Evolutionary conservation across 2,888 invertebrate genomes (phyloP).

Genomic region (Drosophila antonietae): DNA sequence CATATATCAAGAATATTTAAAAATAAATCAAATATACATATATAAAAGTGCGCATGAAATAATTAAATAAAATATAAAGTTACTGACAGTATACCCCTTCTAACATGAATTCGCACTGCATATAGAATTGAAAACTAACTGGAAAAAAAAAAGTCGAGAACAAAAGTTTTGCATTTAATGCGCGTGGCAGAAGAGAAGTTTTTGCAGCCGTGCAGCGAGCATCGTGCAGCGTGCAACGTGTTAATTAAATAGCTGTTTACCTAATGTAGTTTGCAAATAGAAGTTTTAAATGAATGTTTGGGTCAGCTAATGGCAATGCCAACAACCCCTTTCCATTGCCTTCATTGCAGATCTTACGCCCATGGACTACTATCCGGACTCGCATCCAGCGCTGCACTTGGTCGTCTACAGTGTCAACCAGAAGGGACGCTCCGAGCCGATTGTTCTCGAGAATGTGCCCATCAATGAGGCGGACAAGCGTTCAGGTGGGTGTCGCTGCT

Average conservation of each 20-base stretch:
- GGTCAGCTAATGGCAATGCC: constrained; percentile 51
- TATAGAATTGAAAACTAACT: constrained; percentile 14
- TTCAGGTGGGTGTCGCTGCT: constrained; percentile 87
- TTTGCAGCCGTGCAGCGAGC: constrained; percentile 63
- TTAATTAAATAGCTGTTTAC: constrained; percentile 78
- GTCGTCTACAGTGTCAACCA: constrained; percentile 93
- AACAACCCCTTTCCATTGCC: not conserved
- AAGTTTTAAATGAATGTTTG: constrained; percentile 75
- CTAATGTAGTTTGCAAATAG: constrained; percentile 70
- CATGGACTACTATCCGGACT: constrained; percentile 84
- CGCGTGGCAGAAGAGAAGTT: constrained; percentile 60
- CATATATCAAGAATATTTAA: not conserved
- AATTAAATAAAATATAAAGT: not conserved
- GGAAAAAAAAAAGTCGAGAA: constrained; percentile 11
- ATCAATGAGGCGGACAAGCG: constrained; percentile 94
- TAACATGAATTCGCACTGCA: constrained; percentile 5
- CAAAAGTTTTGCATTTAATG: constrained; percentile 70
- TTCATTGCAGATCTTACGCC: constrained; percentile 82
- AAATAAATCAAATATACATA: not conserved
- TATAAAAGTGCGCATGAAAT: not conserved
- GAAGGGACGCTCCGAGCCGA: constrained; percentile 93
- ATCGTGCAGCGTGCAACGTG: constrained; percentile 54
- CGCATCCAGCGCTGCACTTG: constrained; percentile 89
- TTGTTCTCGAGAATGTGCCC: constrained; percentile 93
- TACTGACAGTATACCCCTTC: not conserved